Base-by-base conservation (phyloP, 2,888 invertebrate genomes). In the Xestia xanthographa region DNA sequence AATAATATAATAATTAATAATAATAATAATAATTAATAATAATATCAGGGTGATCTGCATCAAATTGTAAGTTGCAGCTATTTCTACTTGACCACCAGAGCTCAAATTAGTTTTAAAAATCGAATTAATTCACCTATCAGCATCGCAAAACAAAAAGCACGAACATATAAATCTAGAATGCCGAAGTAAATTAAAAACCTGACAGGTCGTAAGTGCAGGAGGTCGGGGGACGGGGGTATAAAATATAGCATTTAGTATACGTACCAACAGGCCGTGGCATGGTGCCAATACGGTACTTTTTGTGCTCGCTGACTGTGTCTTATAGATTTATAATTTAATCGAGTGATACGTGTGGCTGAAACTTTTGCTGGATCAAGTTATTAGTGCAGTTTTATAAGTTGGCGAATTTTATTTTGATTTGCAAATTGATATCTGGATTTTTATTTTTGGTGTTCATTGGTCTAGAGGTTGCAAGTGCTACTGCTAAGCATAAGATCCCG, bases 111-210 rank as follows among this genome's bases (percentile, higher is more conserved):
- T 50, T 50, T 22, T 2, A 22, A 45, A 41, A 41, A 41, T 41
- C 41, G 9, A 41, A 48, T 53, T 76, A 82, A 82, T 77, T 76
- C 29, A 77, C 20, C 29, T 22, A 68, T 50, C 48, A 72, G 20
- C 14, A 11, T 34, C 29, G 5, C 12, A 80, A 53, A 70, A 75
- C 72, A 43, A 74, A 75, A 66, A 77, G 63, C 81, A 82, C 85
- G 79, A 84, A 81, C 76, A 78, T 77, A 90, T 90, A 90, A 90
- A 90, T 90, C 88, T 88, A 80, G 75, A 66, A 82, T 84, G 83
- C 60, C 80, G 76, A 86, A 88, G 79, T 88, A 86, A 90, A 89
- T 90, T 90, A 90, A 90, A 90, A 89, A 67, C 75, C 83, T 81
- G 87, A 86, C 89, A 86, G 80, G 73, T 85, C 60, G 85, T 85